These are phyloP conservation scores for Cordilura impudica DNA, from an alignment of 2,888 invertebrate species.

Conservation along the genomic window DNA sequence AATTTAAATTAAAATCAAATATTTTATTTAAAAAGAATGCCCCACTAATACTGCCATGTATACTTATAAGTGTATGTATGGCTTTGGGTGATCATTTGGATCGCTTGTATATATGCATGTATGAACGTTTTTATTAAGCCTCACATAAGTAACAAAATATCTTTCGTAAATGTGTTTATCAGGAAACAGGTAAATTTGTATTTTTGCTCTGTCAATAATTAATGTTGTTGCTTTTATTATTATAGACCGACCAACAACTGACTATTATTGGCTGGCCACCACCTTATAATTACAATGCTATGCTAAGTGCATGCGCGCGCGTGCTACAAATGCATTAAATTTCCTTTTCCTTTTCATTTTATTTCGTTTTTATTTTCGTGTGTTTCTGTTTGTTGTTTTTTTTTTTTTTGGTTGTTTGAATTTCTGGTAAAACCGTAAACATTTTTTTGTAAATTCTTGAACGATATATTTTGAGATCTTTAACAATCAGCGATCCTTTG, in stretches of 20 bases:
- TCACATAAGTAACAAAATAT: background rate
- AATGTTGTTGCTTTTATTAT: slow-evolving; percentile 33
- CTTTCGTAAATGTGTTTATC: slow-evolving; percentile 22
- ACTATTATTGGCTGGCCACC: slow-evolving; percentile 55
- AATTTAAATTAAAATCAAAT: too few species aligned
- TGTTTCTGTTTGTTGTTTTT: background rate
- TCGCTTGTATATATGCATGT: background rate
- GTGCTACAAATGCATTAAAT: slow-evolving; percentile 57
- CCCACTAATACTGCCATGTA: too few species aligned
- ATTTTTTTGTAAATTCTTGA: slow-evolving; percentile 14
- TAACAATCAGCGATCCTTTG: background rate
- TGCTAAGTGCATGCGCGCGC: slow-evolving; percentile 48
- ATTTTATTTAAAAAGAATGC: too few species aligned
- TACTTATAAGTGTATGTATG: too few species aligned
- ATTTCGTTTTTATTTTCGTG: slow-evolving; percentile 21
- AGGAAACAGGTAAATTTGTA: slow-evolving; percentile 49
- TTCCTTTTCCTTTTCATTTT: slow-evolving; percentile 3
- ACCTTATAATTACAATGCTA: slow-evolving; percentile 58
- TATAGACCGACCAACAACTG: slow-evolving; percentile 47
- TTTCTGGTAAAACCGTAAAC: slow-evolving; percentile 8
- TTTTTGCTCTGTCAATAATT: background rate
- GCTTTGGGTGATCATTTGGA: background rate
- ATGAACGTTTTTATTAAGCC: background rate
- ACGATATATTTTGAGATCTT: slow-evolving; percentile 9
- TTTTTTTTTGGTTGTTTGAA: slow-evolving; percentile 12